Evolutionary conservation across 2,113 vertebrate species (phyloP), one percentile per base, ranked within the genome.

Genomic region (Danionella cerebrum): DNA sequence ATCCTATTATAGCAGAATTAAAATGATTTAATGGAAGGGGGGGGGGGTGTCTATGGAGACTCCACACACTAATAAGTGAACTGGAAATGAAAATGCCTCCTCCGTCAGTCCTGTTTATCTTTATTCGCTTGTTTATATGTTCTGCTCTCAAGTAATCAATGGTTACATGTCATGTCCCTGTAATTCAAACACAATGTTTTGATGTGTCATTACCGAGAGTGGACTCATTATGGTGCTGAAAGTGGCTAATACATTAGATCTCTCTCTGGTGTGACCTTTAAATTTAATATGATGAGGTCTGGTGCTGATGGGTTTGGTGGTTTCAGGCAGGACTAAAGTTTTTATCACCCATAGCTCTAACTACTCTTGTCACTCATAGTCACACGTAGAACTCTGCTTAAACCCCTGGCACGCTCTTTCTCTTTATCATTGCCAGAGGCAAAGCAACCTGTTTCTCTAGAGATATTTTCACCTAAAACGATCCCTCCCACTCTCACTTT

Each of bases 191-290:
- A 29, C 22, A 27, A 31, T 42, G 14, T 59, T 59, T 21, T 11
- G 10, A 51, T 24, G 48, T 24, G 12, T 51, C 14, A n/a, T 41
- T 48, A 24, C 18, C 12, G n/a, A 22, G 59, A 63, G 18, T 48
- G 42, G 11, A 44, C 39, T 19, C 39, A 44, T 60, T 44, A 48
- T 63, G 19, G 48, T 13, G 6, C 2, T 3, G 3, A 47, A 24
- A 21, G 16, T 27, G 7, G 24, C 24, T 48, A 63, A 35, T 48
- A 24, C 6, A 33, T 48, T 63, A 35, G 25, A 12, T 35, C 38
- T 29, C 16, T 63, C 59, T 63, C 12, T 48, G 57, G 39, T 44
- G 24, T 60, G 39, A 60, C 57, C 57, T 44, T 44, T 60, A 63
- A 12, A 35, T 18, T 35, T 48, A 24, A 35, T 24, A 13, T 36